Evolutionary conservation across 2,113 vertebrate genomes (phyloP), one percentile per base, ranked within the genome.

Genomic region (Ardeotis arabs): DNA sequence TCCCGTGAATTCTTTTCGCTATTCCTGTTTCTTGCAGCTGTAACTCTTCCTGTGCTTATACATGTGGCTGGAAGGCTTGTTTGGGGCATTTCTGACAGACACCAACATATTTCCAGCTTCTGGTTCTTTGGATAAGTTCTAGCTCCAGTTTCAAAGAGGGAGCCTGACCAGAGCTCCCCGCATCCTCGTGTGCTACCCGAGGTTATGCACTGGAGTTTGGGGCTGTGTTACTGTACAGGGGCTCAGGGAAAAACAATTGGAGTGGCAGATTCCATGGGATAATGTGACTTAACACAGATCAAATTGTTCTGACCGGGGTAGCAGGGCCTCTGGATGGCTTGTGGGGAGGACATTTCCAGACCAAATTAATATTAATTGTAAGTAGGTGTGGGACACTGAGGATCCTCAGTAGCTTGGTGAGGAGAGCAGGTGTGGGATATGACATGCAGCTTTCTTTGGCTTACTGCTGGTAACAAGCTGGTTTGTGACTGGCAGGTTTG

Each of bases 401-500:
- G 35, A 19, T 60, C 63, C 64, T 90, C 28, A 23, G 33, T 14
- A 67, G 66, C 29, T 63, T 12, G 45, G 81, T 24, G 59, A 73
- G 68, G 73, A 63, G 70, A 68, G 33, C 56, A 58, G 73, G 23
- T 24, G 14, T 44, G 74, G 81, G 82, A 9, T 84, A 1, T 60
- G 22, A 41, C 24, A 2, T 9, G 68, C 35, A 53, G 24, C 45
- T 93, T 75, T 14, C 55, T 55, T 82, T 44, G 77, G 23, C 72
- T 81, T 67, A 14, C 68, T 63, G 69, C 73, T 72, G 81, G 37
- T 90, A 72, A 94, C 62, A 37, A 55, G 77, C 64, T 93, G 84
- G 44, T 91, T 91, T 95, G 76, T 92, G 78, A 62, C 75, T 14
- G 73, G 29, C 97, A 99, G 99, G 99, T 98, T 99, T 95, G 99